A percentile compares a stretch with the other conserved stretches of the same genome.
phyloP scores from a whole-genome alignment of 2,888 invertebrate genomes.

The Parnassius apollo region DNA sequence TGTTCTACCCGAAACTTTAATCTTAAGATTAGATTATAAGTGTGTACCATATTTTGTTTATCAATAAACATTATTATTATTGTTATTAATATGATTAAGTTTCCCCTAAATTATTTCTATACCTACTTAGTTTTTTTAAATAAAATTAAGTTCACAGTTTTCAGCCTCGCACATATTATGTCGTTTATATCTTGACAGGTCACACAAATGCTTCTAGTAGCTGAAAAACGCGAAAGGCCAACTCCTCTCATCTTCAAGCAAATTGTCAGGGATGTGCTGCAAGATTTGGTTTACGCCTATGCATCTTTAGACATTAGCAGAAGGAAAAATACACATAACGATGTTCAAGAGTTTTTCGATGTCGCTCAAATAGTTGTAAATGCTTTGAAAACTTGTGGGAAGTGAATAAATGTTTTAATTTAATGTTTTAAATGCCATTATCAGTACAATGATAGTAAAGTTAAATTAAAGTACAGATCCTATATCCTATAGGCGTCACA shows the following conservation, averaged over 20 bases:
- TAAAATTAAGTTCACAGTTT: no score
- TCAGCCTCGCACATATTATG: background rate
- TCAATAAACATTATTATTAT: no score
- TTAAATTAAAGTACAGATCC: no score
- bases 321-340: background rate
- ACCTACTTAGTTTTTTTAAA: no score
- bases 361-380: conserved; percentile 15
- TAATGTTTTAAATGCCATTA: no score
- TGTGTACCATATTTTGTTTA: no score
- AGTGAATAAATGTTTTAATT: conserved; percentile 11
- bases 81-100: no score
- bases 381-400: conserved; percentile 20
- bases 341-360: conserved; percentile 10
- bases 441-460: no score
- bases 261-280: conserved; percentile 18
- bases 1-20: no score
- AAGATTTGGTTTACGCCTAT: conserved; percentile 20
- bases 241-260: conserved; percentile 3
- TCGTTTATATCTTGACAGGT: conserved; percentile 8
- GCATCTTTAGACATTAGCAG: conserved; percentile 11
- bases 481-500: no score
- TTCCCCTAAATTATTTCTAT: no score
- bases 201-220: conserved; percentile 19
- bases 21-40: no score
- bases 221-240: conserved; percentile 20